Evolutionary conservation across 2,888 invertebrate genomes (phyloP).

Genomic region (Lacanobia wlatinum): DNA sequence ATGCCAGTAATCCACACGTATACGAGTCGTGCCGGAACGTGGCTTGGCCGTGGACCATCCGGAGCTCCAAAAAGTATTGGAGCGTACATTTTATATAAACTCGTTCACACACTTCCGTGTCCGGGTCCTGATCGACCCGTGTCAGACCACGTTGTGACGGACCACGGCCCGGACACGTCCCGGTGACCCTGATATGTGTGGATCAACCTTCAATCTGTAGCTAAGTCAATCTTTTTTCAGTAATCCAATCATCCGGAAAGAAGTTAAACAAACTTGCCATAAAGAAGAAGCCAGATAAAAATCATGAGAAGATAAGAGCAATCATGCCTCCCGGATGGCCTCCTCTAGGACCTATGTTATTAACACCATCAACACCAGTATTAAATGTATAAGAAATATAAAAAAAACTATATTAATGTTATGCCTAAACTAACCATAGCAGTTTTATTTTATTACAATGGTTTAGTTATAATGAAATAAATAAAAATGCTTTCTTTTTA

Average conservation of each 20-base stretch:
- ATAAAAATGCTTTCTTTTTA: conserved; percentile 3
- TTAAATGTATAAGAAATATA: neutral
- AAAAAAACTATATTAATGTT: neutral
- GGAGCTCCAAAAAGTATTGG: too few relatives aligned
- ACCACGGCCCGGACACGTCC: too few relatives aligned
- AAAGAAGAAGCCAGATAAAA: neutral
- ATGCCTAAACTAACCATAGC: neutral
- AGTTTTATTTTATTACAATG: neutral
- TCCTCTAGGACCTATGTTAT: conserved; percentile 35
- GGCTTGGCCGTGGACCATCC: too few relatives aligned
- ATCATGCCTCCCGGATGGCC: conserved; percentile 51
- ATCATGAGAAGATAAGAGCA: neutral
- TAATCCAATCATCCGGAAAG: neutral
- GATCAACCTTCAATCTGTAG: neutral
- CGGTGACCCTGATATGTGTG: too few relatives aligned
- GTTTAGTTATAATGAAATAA: conserved; percentile 10
- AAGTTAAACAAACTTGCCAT: neutral
- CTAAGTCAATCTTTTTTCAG: conserved; percentile 34
- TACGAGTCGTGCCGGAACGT: too few relatives aligned
- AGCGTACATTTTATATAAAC: too few relatives aligned
- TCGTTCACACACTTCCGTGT: too few relatives aligned
- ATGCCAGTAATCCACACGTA: neutral
- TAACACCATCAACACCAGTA: neutral
- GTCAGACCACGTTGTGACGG: too few relatives aligned
- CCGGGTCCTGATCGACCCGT: too few relatives aligned